Base-by-base conservation (phyloP, 2,888 invertebrate genomes). In the Mellilla xanthometata region DNA sequence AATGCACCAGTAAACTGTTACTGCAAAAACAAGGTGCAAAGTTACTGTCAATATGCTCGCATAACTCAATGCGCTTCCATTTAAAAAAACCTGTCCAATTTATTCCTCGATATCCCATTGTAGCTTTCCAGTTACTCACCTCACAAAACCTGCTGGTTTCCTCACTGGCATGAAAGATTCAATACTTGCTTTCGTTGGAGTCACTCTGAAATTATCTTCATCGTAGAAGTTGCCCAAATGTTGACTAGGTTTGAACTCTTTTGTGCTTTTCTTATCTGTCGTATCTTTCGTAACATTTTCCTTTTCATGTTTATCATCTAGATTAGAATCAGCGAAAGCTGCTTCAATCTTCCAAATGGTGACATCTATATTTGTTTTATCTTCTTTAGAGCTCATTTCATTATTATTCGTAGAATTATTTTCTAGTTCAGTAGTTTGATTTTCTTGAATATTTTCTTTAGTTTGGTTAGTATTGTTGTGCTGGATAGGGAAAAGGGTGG, bases 201-300 rank as follows among this genome's bases (percentile, higher is more conserved):
- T 42, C 3, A 63, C 57, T 7, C 11, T 28, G 23, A 48, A 13
- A 24, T 29, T 41, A 54, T 87, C 82, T 48, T 84, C 76, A 55
- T 91, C 91, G 52, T 84, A 83, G 52, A 81, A 81, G 24, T 73
- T 78, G 9, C 86, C 90, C 19, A 92, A 52, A 56, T 86, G 90
- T 6, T 82, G 89, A 62, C 92, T 92, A 1, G 91, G 91, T 38
- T 76, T 84, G 49, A 92, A 92, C 30, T 79, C 77, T 10, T 73
- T 72, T 7, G 58, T 60, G 13, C 52, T 70, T n/a, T 59, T 61
- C n/a, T 54, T 60, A 15, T 60, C 51, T n/a, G 50, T 49, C 22
- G n/a, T 33, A 7, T 62, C 61, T 26, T 61, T 59, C 2, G 62
- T 69, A 3, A 12, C 49, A 13, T 65, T 65, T 23, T 60, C 53